Evolutionary conservation across 2,888 invertebrate genomes (phyloP).

Genomic region (Aspidiotus rigidus): DNA sequence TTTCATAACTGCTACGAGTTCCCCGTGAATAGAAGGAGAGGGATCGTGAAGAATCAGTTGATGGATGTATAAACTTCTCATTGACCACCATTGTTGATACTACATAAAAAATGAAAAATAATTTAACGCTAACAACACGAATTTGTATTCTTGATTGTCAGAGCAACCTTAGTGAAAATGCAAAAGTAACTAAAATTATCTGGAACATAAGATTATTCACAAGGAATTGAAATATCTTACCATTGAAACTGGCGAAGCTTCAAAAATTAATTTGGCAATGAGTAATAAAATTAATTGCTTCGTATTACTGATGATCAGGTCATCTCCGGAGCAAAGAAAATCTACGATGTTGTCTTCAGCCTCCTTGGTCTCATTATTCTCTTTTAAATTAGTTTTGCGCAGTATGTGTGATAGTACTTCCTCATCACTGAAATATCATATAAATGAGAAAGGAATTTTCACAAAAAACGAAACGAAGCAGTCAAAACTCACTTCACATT

Average conservation of each 20-base stretch:
- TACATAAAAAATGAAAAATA: background rate
- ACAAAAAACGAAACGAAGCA: background rate
- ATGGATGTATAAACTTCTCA: slow-evolving; percentile 63
- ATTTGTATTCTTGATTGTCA: no score
- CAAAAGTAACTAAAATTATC: background rate
- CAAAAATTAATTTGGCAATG: slow-evolving; percentile 45
- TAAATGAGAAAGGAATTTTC: background rate
- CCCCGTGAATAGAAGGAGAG: slow-evolving; percentile 56
- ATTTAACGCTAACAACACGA: no score
- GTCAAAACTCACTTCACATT: background rate
- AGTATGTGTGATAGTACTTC: background rate
- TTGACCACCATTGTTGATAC: slow-evolving; percentile 55
- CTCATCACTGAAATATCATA: background rate
- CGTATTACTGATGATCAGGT: slow-evolving; percentile 9
- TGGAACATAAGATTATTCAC: background rate
- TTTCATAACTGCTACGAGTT: slow-evolving; percentile 49
- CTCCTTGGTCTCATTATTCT: slow-evolving; percentile 6
- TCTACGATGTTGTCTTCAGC: slow-evolving; percentile 6
- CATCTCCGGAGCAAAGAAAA: slow-evolving; percentile 9
- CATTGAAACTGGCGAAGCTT: background rate
- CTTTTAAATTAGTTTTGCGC: background rate
- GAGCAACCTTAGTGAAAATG: background rate
- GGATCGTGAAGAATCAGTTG: slow-evolving; percentile 68
- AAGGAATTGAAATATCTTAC: background rate
- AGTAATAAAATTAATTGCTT: slow-evolving; percentile 38